Percentiles rank a stretch among this genome's conserved stretches.
Conservation (phyloP, 2,113 vertebrate genomes). For the Platysternon megacephalum region DNA sequence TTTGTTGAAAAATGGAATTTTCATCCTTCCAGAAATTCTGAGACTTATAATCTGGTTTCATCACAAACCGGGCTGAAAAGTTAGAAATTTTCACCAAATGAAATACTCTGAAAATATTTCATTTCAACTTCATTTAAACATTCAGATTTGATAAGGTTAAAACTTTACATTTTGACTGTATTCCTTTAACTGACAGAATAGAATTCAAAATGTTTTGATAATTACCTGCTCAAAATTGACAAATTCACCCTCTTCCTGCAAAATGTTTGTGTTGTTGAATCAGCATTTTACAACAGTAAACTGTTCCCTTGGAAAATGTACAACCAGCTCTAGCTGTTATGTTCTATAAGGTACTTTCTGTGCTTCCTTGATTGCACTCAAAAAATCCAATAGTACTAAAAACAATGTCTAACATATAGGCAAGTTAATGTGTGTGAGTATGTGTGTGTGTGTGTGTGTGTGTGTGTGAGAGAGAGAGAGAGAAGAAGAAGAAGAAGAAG, state of each 20-base stretch:
- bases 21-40: not conserved
- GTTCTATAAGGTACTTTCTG: not conserved
- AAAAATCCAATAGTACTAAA: too few species aligned
- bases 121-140: not conserved
- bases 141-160: not conserved
- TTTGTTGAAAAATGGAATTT: not conserved
- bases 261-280: not conserved
- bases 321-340: not conserved
- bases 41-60: not conserved
- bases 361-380: too few species aligned
- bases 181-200: not conserved
- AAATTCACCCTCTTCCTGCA: not conserved
- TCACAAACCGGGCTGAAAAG: not conserved
- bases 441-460: too few species aligned
- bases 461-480: too few species aligned
- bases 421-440: too few species aligned
- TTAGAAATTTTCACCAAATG: not conserved
- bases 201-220: not conserved
- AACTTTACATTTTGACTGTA: not conserved
- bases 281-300: not conserved
- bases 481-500: too few species aligned
- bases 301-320: not conserved
- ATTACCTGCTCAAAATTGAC: not conserved
- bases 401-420: too few species aligned
- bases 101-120: not conserved